Evolutionary conservation across 1,140 invertebrate species (phyloP).

Genomic region (Brachystomella parvula): DNA sequence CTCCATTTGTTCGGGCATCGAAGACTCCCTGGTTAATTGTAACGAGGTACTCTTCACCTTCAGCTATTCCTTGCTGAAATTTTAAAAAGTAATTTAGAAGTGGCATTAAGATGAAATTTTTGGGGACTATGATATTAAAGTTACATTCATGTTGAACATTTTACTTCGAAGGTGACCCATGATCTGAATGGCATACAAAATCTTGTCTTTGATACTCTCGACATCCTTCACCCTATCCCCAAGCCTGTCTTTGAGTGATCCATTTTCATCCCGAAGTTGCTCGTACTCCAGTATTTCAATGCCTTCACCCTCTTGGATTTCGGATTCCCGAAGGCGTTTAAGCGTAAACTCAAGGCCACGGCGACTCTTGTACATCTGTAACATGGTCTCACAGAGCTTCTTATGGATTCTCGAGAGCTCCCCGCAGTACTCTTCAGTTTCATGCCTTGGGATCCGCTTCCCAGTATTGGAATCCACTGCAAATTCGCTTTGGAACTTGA

Average conservation of each 20-base stretch:
- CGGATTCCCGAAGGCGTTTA: slow-evolving; percentile 21
- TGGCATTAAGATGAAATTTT: neutral
- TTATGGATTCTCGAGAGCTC: slow-evolving; percentile 20
- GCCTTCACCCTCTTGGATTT: slow-evolving; percentile 24
- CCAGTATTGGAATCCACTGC: slow-evolving; percentile 27
- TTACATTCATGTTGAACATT: neutral
- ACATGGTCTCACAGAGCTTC: slow-evolving; percentile 19
- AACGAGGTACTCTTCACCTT: slow-evolving; percentile 5
- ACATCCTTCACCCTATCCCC: slow-evolving; percentile 22
- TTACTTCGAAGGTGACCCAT: slow-evolving; percentile 28
- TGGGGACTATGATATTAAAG: neutral
- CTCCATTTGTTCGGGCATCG: slow-evolving; percentile 3
- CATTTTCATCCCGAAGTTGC: slow-evolving; percentile 28
- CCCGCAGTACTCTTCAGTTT: slow-evolving; percentile 21
- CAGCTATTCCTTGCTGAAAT: slow-evolving; percentile 14
- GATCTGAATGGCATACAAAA: slow-evolving; percentile 26
- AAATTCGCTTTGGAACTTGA: slow-evolving; percentile 15
- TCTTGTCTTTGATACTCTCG: slow-evolving; percentile 26
- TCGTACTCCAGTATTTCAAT: slow-evolving; percentile 26
- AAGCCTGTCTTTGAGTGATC: slow-evolving; percentile 19
- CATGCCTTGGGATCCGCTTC: slow-evolving; percentile 16
- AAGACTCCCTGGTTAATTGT: slow-evolving; percentile 17
- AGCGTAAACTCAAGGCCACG: slow-evolving; percentile 23
- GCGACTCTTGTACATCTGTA: slow-evolving; percentile 19
- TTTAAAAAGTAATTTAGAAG: no score